Evolutionary conservation across 2,113 vertebrate species (phyloP).

Genomic region (Oreochromis tanganicae): DNA sequence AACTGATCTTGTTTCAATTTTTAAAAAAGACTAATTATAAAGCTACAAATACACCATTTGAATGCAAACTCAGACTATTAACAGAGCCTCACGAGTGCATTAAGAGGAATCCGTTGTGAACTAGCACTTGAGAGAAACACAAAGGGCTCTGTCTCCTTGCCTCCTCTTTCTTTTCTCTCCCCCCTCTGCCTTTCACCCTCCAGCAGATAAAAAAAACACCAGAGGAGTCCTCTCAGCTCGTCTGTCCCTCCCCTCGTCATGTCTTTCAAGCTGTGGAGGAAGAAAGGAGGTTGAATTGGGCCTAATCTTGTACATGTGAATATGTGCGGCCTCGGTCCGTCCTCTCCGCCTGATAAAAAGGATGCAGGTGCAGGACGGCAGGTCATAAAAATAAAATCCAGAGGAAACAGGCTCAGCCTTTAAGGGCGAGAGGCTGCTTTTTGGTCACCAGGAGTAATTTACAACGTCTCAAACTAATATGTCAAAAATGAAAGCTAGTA

Average conservation of each 20-base stretch:
- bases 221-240: background rate
- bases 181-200: constrained; percentile 59
- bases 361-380: constrained; percentile 77
- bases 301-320: constrained; percentile 72
- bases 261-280: background rate
- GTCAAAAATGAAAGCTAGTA: background rate
- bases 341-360: constrained; percentile 68
- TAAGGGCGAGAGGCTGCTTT: background rate
- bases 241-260: background rate
- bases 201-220: constrained; percentile 8
- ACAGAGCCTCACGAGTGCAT: constrained; percentile 14
- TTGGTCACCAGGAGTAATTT: background rate
- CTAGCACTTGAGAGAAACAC: constrained; percentile 81
- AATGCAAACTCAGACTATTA: background rate
- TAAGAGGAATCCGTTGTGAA: constrained; percentile 73
- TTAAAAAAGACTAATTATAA: constrained; percentile 2
- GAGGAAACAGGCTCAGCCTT: background rate
- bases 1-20: background rate
- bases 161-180: background rate
- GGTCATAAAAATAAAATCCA: background rate
- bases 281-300: constrained; percentile 58
- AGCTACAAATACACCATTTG: background rate
- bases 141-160: constrained; percentile 52
- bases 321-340: constrained; percentile 67
- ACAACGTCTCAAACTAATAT: background rate